Percentiles rank a stretch among this genome's conserved stretches.
phyloP scores from a whole-genome alignment of 1,140 invertebrate genomes.

The Palaemon carinicauda region DNA sequence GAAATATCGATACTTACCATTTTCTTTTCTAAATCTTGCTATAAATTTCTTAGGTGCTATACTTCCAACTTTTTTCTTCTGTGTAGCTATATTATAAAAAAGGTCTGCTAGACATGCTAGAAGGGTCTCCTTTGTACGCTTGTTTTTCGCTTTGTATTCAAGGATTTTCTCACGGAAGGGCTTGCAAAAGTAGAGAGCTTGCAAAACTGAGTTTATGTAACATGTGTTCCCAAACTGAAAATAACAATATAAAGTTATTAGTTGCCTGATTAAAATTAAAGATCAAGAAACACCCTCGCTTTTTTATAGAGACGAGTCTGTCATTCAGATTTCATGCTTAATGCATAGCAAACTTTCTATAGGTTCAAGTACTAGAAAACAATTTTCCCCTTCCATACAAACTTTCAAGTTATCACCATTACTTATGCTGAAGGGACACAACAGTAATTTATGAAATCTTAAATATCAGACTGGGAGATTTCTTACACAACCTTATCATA shows the following conservation, averaged over 20 bases:
- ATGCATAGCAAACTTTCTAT: no score
- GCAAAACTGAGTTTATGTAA: conserved; percentile 99
- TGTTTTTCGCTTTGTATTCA: conserved; percentile 98
- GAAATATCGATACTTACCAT: conserved; percentile 73
- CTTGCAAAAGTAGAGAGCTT: conserved; percentile 98
- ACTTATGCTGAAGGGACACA: no score
- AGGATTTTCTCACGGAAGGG: conserved; percentile 98
- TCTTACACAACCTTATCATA: no score
- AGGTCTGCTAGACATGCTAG: conserved; percentile 97
- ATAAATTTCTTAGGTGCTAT: conserved; percentile 99
- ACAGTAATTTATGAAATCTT: no score
- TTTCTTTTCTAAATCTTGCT: conserved; percentile 96
- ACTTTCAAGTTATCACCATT: no score
- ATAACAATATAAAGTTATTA: conserved; percentile 2
- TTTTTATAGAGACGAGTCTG: no score
- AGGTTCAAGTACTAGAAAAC: no score
- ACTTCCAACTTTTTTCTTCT: conserved; percentile 99
- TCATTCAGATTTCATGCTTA: no score
- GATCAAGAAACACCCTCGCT: no score
- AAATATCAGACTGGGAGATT: no score
- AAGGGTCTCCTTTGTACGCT: conserved; percentile 96
- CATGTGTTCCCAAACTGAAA: conserved; percentile 99
- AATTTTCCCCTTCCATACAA: no score
- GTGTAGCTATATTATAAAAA: conserved; percentile 98
- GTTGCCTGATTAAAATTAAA: no score